These are phyloP conservation scores for Benthosema pterotum DNA, from an alignment of 2,797 vertebrate genomes.

Conservation along the genomic window DNA sequence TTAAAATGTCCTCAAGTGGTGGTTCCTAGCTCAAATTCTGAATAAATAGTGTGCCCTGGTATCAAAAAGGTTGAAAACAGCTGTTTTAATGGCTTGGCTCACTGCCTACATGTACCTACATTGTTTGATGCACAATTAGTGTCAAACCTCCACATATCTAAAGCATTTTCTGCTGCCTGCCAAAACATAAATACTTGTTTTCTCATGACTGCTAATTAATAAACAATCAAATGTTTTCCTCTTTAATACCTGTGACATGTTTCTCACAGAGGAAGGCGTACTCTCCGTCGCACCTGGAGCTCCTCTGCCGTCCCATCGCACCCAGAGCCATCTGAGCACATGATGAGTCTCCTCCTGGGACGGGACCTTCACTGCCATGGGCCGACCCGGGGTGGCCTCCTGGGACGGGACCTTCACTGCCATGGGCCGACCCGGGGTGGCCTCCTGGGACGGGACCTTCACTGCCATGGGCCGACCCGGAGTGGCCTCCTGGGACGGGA, in stretches of 20 bases:
- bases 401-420: not conserved
- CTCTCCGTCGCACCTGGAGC: slow-evolving; percentile 49
- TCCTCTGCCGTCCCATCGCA: slow-evolving; percentile 53
- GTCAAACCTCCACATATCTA: not conserved
- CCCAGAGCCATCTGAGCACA: slow-evolving; percentile 72
- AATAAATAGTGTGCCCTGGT: too few relatives aligned
- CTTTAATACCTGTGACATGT: slow-evolving; percentile 57
- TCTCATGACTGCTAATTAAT: not conserved
- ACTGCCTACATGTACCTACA: not conserved
- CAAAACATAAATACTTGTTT: not conserved
- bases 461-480: slow-evolving; percentile 14
- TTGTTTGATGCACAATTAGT: not conserved
- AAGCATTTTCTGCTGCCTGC: not conserved
- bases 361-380: not conserved
- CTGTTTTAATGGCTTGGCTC: too few relatives aligned
- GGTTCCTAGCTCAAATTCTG: too few relatives aligned
- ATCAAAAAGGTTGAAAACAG: too few relatives aligned
- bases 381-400: slow-evolving; percentile 30
- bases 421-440: slow-evolving; percentile 22
- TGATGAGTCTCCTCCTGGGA: slow-evolving; percentile 37
- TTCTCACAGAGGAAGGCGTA: slow-evolving; percentile 74
- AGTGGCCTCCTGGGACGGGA: slow-evolving; percentile 34
- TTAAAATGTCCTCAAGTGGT: too few relatives aligned
- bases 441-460: not conserved
- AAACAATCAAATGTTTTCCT: slow-evolving; percentile 4